Base-by-base conservation (phyloP, 2,888 invertebrate genomes). In the Alsophila aescularia region DNA sequence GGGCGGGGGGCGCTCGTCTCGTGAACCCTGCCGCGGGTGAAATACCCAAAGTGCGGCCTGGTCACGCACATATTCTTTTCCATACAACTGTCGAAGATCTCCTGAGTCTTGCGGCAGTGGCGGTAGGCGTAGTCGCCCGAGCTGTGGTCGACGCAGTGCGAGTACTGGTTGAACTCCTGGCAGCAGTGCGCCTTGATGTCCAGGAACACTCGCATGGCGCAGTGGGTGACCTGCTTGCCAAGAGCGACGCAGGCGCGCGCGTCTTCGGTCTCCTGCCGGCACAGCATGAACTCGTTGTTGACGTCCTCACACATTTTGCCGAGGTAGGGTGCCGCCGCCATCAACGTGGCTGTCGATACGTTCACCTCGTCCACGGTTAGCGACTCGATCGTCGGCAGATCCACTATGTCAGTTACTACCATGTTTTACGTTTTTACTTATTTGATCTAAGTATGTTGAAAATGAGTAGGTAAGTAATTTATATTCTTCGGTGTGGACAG, bases 281-380 rank as follows among this genome's bases (percentile, higher is more conserved):
- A 99, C 35, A 99, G 87, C 94, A 98, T 95, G 79, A 96, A 99
- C 86, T 99, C 98, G 95, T 98, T 98, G 88, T 97, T 97, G 68
- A 95, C 92, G 49, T 90, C 85, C 88, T 99, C 98, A 86, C 99
- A 99, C 70, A 94, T 93, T 86, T 97, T 97, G 63, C 98, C 99
- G 70, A 99, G 88, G 85, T 98, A 97, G 69, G 97, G 95, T 10
- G 97, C 95, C 0, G 96, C 98, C 13, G 98, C 96, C 79, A 96
- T 94, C 16, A 99, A 91, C 41, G 95, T 95, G 7, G 97, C 93
- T 2, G 95, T 94, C 2, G 98, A 96, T 32, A 99, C 72, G 70
- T 96, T 94, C 7, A 98, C 83, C 62, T 58, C 64, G 8, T 12
- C 18, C 24, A 55, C 59, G 2, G 52, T 58, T 29, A 65, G 43